Base-by-base conservation (phyloP, 2,888 invertebrate genomes). In the Acrobasis suavella region DNA sequence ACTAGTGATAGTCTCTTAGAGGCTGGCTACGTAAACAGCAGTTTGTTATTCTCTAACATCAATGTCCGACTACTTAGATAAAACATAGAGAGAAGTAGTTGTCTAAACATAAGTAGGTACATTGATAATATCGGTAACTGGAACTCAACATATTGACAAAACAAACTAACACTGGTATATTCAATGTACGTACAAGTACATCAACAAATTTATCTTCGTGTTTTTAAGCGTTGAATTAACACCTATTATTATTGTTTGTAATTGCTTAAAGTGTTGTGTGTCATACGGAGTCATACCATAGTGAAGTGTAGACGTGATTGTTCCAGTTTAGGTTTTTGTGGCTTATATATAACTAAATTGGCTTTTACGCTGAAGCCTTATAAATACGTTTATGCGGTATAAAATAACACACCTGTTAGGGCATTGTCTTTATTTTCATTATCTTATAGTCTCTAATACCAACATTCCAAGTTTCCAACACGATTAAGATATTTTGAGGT, bases 341-440 rank as follows among this genome's bases (percentile, higher is more conserved):
- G 15, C 38, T 10, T n/a, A 15, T 55, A 39, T 60, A n/a, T n/a
- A n/a, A n/a, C 9, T 60, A 52, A 60, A 60, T 51, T 60, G 60
- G 51, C 51, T 51, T 60, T 51, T 38, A 60, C 51, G 60, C 39
- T 17, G 60, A 60, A 60, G 60, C 22, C 60, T 42, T 51, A 38
- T 12, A 50, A 59, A 9, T 52, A 46, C 14, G 7, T 12, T 6
- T 12, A 46, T 46, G 12, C n/a, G 46, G 46, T 46, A 14, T 46
- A 46, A n/a, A 46, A n/a, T 46, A 46, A 14, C 46, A 10, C 32
- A 32, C 32, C 32, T 32, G 32, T 32, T 32, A 32, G 32, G 32
- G 32, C 32, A 32, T 32, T 32, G 32, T 32, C 5, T 32, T 7
- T 32, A 7, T 32, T 32, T 22, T 2, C 32, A 7, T 22, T 22